Percentiles rank a stretch among this genome's conserved stretches.
These are phyloP conservation scores for Agriopis leucophaearia DNA, from an alignment of 2,888 invertebrate species.

Conservation along the genomic window DNA sequence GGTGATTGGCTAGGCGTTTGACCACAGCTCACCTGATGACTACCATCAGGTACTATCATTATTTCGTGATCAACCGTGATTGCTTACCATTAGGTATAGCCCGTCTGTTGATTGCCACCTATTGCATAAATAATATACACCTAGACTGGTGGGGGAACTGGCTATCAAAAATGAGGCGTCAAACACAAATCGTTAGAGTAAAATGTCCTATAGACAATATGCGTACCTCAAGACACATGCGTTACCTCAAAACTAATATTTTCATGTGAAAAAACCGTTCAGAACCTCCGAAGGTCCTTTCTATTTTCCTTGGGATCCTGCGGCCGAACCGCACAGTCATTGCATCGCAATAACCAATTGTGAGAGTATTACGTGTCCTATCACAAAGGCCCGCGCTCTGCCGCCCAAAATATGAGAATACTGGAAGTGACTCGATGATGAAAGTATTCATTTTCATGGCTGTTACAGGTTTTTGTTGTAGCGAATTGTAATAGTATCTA, in stretches of 20 bases:
- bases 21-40: too few relatives aligned
- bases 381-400: slow-evolving; percentile 79
- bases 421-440: slow-evolving; percentile 53
- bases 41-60: too few relatives aligned
- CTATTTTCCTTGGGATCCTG: slow-evolving; percentile 69
- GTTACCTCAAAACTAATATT: slow-evolving; percentile 15
- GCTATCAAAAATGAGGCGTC: too few relatives aligned
- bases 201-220: not conserved
- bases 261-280: slow-evolving; percentile 19
- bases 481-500: too few relatives aligned
- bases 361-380: slow-evolving; percentile 84
- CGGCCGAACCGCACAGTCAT: slow-evolving; percentile 82
- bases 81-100: too few relatives aligned
- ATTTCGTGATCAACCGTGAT: too few relatives aligned
- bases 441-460: not conserved
- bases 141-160: too few relatives aligned
- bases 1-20: too few relatives aligned
- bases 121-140: too few relatives aligned
- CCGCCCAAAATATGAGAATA: slow-evolving; percentile 50
- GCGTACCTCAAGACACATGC: not conserved
- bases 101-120: too few relatives aligned
- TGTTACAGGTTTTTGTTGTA: not conserved
- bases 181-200: not conserved
- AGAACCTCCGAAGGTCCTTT: slow-evolving; percentile 38
- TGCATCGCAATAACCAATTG: slow-evolving; percentile 87